Evolutionary conservation across 2,113 vertebrate genomes (phyloP), one percentile per base, ranked within the genome.

Genomic region (Anguilla rostrata): DNA sequence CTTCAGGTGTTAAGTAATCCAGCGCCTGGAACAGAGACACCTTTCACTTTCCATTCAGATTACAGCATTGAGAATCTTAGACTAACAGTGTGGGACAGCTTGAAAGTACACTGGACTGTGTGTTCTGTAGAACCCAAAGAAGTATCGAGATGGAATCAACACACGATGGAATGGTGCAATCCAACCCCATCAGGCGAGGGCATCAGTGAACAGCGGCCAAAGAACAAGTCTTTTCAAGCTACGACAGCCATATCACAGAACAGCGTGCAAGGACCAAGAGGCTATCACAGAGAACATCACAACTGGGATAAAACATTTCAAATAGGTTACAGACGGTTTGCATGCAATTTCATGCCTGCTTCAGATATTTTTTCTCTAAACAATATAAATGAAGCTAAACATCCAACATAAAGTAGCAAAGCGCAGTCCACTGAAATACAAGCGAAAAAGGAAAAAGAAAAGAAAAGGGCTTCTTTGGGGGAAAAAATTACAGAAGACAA

Each of bases 181-280:
- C 46, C 78, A 49, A 88, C 89, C 86, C 84, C 41, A 82, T 49
- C 41, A 82, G 43, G 53, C 4, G 71, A 34, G 71, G 60, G 60
- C 57, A 60, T 75, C 71, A 85, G 83, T 81, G 88, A 78, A 86
- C 80, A 81, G 43, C 60, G 86, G 84, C 83, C 86, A 88, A 85
- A 81, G 71, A n/a, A 86, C 88, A 89, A 89, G 90, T 87, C 86
- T 56, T 41, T 41, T 86, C 86, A 86, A 86, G 86, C 41, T 41
- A 86, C 29, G 81, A 39, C 29, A 34, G 57, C 40, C 53, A 75
- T 75, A 75, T 75, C 34, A 81, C 2, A 40, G 29, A 15, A 14
- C 49, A 60, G 34, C 49, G 39, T 82, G 66, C 2, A 57, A 89
- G 78, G 81, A 1, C 29, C 20, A 56, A 75, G 60, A 66, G 84